Conservation (phyloP, 35 echinoderm and acorn worm species). For the Ophioderma brevispina region DNA sequence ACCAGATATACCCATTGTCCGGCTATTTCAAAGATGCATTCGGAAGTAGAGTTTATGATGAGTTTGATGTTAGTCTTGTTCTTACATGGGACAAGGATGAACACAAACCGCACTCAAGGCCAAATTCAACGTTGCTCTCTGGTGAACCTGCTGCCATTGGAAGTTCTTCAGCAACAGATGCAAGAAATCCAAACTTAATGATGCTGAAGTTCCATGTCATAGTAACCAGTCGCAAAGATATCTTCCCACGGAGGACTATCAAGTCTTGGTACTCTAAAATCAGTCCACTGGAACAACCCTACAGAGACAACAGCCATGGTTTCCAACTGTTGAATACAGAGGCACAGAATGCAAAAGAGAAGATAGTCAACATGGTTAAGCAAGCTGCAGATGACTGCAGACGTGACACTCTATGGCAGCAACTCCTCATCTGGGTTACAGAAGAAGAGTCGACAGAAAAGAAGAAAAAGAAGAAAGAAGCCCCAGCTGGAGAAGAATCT, state of each 20-base stretch:
- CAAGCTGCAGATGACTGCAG: conserved; percentile 74
- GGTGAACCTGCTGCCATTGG: background rate
- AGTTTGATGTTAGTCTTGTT: conserved; percentile 62
- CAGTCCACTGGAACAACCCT: background rate
- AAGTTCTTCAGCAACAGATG: conserved; percentile 7
- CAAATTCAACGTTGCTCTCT: conserved; percentile 39
- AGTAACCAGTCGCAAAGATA: conserved; percentile 72
- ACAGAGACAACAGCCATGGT: conserved; percentile 43
- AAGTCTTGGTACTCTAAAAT: background rate
- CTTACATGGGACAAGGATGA: conserved; percentile 62
- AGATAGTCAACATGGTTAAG: conserved; percentile 64
- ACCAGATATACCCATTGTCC: conserved; percentile 16
- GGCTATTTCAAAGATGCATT: conserved; percentile 13
- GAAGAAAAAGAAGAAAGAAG: background rate
- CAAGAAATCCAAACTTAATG: conserved; percentile 73
- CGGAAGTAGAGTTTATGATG: background rate
- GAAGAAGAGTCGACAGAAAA: background rate
- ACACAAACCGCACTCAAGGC: conserved; percentile 46
- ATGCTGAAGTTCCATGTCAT: conserved; percentile 91
- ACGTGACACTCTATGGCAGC: conserved; percentile 86
- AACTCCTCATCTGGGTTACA: conserved; percentile 52
- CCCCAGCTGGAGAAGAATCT: background rate
- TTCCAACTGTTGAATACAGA: conserved; percentile 44
- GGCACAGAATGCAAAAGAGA: conserved; percentile 51
- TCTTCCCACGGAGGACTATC: conserved; percentile 35